These are phyloP conservation scores for Zhengitettix transpicula DNA, from an alignment of 2,888 invertebrate genomes.

Conservation along the genomic window DNA sequence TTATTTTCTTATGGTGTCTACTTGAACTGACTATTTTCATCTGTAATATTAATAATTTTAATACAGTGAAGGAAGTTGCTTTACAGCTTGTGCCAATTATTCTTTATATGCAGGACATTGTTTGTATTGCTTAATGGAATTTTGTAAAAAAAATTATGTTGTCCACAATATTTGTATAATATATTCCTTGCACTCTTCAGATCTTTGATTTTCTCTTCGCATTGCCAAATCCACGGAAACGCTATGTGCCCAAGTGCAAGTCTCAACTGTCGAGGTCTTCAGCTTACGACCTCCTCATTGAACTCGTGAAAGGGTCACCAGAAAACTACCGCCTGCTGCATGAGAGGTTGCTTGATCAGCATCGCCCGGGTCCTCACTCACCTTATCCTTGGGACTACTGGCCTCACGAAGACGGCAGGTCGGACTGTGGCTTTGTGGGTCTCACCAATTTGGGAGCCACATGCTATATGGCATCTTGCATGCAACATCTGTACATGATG, in stretches of 20 bases:
- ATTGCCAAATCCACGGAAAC: constrained; percentile 67
- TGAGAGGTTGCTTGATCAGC: constrained; percentile 67
- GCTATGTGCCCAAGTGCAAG: constrained; percentile 85
- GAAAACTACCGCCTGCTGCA: constrained; percentile 76
- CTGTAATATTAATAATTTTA: too few species aligned
- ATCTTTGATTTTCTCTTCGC: constrained; percentile 81
- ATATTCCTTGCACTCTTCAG: constrained; percentile 30
- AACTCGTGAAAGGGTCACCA: constrained; percentile 67
- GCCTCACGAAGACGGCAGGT: constrained; percentile 89
- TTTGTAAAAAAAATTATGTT: background rate
- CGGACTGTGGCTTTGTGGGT: constrained; percentile 89
- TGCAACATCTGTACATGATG: constrained; percentile 96
- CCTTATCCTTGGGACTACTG: constrained; percentile 95
- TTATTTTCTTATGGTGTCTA: too few species aligned
- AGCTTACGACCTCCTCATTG: constrained; percentile 79
- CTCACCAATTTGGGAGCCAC: constrained; percentile 90
- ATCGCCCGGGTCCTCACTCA: constrained; percentile 62
- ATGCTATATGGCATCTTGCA: constrained; percentile 94
- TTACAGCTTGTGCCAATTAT: background rate
- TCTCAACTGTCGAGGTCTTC: constrained; percentile 76
- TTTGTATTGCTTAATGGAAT: background rate
- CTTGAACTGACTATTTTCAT: too few species aligned
- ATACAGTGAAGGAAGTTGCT: background rate
- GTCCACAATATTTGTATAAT: background rate
- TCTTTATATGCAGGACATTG: background rate